Evolutionary conservation across 2,113 vertebrate genomes (phyloP).

Genomic region (Astatotilapia flaviijosephi): DNA sequence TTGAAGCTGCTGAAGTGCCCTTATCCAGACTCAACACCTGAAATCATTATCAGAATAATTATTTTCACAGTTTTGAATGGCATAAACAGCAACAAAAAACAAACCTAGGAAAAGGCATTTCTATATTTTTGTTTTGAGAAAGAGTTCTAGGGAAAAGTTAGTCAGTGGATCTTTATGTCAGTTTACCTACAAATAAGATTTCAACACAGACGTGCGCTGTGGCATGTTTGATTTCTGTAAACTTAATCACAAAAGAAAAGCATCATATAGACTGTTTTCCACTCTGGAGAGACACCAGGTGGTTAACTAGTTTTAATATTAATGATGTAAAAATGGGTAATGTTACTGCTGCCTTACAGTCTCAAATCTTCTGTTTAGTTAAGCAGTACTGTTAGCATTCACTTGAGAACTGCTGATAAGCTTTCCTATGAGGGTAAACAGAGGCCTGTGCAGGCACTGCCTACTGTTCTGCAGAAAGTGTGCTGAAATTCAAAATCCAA

Average conservation of each 20-base stretch:
- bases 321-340: background rate
- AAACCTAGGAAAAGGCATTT: background rate
- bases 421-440: background rate
- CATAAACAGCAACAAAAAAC: background rate
- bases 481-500: background rate
- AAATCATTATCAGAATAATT: background rate
- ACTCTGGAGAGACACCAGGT: background rate
- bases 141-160: background rate
- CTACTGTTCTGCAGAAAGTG: background rate
- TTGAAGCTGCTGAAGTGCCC: conserved; percentile 40
- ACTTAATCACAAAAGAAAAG: accelerated
- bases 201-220: background rate
- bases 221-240: background rate
- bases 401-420: background rate
- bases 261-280: background rate
- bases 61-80: background rate
- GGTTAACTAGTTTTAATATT: background rate
- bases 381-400: background rate
- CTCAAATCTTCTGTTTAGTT: background rate
- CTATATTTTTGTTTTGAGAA: background rate
- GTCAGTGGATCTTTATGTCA: background rate
- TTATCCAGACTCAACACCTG: conserved; percentile 84
- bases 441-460: background rate
- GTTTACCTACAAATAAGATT: background rate
- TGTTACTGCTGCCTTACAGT: background rate